Base-by-base conservation (phyloP, 2,797 vertebrate genomes). In the Danio kyathit region DNA sequence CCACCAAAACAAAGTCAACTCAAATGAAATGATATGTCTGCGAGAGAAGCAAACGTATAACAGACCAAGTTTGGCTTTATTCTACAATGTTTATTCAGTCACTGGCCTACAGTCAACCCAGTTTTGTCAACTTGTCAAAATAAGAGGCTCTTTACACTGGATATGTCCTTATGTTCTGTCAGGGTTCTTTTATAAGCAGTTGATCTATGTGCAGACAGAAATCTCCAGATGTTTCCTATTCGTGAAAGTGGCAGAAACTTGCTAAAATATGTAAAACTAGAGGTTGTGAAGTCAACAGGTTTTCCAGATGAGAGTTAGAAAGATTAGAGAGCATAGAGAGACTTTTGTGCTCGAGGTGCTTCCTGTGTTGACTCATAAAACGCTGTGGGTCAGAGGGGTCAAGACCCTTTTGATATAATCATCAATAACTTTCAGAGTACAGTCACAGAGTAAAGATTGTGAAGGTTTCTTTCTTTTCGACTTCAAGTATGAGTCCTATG, bases 331-430 rank as follows among this genome's bases (percentile, higher is more conserved):
- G 12, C 76, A 84, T 38, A 88, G 89, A 87, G 64, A 81, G 63
- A 61, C 48, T 70, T 70, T 85, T 86, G 80, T 89, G 86, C 88
- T 83, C 83, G 82, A 87, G 86, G 74, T 78, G 88, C 88, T 92
- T 93, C 92, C 91, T 91, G 87, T 89, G 86, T 76, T 71, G 89
- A 84, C 80, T 60, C 78, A 84, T 83, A 76, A 79, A 75, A 87
- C 86, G 88, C 87, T 83, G 85, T 82, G 85, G 87, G 90, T 90
- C 87, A 86, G 48, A 51, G 80, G 75, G 86, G 83, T 90, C 88
- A 74, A 13, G 60, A 86, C 29, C 86, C 90, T 89, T 87, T 86
- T 84, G 70, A 83, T 87, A 85, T 81, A 86, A 87, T 86, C 52
- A 65, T 74, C 76, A 76, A 74, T 79, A 72, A 70, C 81, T 74